A percentile compares a stretch with the other conserved stretches of the same genome.
Evolutionary conservation across 2,797 vertebrate species (phyloP).

Genomic region (Sparus aurata): DNA sequence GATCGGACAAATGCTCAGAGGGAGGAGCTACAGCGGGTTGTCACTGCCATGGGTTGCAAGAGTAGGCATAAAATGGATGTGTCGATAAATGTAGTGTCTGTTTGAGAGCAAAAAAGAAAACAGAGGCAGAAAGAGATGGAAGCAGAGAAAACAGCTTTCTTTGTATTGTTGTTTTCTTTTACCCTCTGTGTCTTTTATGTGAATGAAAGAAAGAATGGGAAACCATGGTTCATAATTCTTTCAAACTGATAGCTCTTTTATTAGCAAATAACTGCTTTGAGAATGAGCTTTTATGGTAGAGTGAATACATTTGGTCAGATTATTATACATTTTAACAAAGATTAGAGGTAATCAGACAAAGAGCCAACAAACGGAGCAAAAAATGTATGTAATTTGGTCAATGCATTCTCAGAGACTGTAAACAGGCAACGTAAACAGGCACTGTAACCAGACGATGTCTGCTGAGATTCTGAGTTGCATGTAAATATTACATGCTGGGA

Average conservation of each 20-base stretch:
- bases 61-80: conserved; percentile 79
- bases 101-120: conserved; percentile 20
- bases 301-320: not conserved
- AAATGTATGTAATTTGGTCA: not conserved
- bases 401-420: conserved; percentile 9
- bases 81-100: not conserved
- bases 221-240: not conserved
- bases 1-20: conserved; percentile 77
- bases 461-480: conserved; percentile 8
- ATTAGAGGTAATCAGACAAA: not conserved
- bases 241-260: not conserved
- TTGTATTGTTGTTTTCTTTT: not conserved
- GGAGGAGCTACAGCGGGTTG: conserved; percentile 80
- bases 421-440: not conserved
- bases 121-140: not conserved
- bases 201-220: not conserved
- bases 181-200: not conserved
- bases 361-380: not conserved
- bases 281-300: not conserved
- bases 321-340: conserved; percentile 1
- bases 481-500: conserved; percentile 39
- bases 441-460: conserved; percentile 15
- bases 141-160: not conserved
- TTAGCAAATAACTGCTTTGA: not conserved
- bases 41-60: conserved; percentile 88